phyloP scores from a whole-genome alignment of 2,888 invertebrate species.

The Glyphotaelius pellucidus region DNA sequence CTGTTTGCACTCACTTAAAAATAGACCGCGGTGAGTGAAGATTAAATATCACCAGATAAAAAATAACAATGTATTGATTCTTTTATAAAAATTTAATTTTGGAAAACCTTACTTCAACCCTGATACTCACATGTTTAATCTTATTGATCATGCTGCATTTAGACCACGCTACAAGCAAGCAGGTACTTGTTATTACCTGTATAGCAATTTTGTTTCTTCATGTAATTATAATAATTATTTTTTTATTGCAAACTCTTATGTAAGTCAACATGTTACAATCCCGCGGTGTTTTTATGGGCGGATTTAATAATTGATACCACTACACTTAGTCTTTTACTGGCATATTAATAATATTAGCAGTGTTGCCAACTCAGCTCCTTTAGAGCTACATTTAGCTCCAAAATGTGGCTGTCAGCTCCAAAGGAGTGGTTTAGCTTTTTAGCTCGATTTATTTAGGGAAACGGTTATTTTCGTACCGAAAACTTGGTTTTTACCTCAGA shows the following conservation, averaged over 20 bases:
- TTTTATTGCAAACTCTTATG: not conserved
- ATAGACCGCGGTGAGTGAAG: too few species aligned
- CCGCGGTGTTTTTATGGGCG: not conserved
- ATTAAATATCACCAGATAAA: too few species aligned
- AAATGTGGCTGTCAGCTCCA: too few species aligned
- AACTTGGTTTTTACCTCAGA: too few species aligned
- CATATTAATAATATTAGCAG: not conserved
- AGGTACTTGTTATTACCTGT: not conserved
- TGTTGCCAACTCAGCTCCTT: too few species aligned
- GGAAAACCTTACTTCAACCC: not conserved
- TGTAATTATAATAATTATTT: conserved; percentile 28
- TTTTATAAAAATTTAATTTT: too few species aligned
- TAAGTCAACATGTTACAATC: conserved; percentile 18
- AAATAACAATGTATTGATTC: too few species aligned
- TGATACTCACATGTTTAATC: not conserved
- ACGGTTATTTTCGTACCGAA: too few species aligned
- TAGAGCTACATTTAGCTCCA: too few species aligned
- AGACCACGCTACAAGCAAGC: not conserved
- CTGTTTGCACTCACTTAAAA: too few species aligned
- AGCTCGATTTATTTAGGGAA: too few species aligned
- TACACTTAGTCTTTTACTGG: not conserved
- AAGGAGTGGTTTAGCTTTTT: too few species aligned
- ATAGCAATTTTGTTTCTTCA: conserved; percentile 37
- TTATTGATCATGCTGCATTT: conserved; percentile 18
- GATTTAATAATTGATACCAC: not conserved